These are phyloP conservation scores for Ophiothrix spiculata DNA, from an alignment of 35 echinoderm and acorn worm species.

Conservation along the genomic window DNA sequence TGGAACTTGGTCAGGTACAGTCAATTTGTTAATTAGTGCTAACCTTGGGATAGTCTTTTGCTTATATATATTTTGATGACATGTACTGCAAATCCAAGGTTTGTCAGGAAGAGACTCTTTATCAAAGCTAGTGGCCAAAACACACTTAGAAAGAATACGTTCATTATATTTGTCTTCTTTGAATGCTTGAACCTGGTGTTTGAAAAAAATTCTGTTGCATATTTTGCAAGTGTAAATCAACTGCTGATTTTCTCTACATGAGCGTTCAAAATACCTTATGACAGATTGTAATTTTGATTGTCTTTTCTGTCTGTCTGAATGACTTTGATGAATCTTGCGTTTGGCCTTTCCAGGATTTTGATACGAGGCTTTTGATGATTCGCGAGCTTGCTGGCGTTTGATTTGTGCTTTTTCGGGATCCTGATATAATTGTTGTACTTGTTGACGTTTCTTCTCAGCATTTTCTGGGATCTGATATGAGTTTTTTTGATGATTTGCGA, in stretches of 20 bases:
- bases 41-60: background rate
- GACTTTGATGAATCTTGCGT: too few relatives aligned
- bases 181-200: background rate
- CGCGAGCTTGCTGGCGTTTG: too few relatives aligned
- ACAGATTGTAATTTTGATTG: background rate
- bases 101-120: background rate
- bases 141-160: background rate
- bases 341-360: too few relatives aligned
- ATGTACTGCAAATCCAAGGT: background rate
- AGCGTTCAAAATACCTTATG: background rate
- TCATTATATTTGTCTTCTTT: background rate
- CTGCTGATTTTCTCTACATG: background rate
- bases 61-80: background rate
- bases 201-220: background rate
- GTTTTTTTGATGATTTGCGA: background rate
- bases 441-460: background rate
- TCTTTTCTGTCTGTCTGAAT: background rate
- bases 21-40: constrained; percentile 18
- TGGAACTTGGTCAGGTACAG: background rate
- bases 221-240: constrained; percentile 8
- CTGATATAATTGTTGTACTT: background rate
- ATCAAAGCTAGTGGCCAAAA: background rate
- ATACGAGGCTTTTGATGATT: too few relatives aligned
- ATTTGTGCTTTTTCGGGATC: background rate
- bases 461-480: constrained; percentile 5